Conservation (phyloP, 2,888 invertebrate species). For the Xylophagus ater region DNA sequence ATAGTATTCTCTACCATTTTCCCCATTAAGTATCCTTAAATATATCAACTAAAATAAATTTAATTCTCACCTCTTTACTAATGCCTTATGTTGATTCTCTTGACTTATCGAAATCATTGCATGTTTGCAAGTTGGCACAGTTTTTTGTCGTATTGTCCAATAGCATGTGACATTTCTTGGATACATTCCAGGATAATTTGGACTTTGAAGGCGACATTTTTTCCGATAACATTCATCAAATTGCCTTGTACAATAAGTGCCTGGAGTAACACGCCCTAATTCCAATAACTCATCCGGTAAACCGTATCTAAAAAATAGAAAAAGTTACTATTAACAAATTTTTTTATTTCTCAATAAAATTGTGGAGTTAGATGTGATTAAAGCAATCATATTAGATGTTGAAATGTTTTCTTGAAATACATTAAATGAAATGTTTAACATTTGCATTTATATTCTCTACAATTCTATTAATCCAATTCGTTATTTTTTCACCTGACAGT, state of each 20-base stretch:
- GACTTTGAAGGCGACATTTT: constrained; percentile 76
- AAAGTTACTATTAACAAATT: constrained; percentile 1
- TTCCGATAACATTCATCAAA: constrained; percentile 78
- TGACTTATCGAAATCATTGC: constrained; percentile 81
- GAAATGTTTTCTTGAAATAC: too few relatives aligned
- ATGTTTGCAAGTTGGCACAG: constrained; percentile 78
- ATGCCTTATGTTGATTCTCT: constrained; percentile 51
- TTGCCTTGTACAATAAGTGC: constrained; percentile 72
- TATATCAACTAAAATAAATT: not conserved
- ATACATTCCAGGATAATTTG: constrained; percentile 79
- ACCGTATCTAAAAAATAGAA: constrained; percentile 53
- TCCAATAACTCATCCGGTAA: constrained; percentile 65
- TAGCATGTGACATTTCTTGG: constrained; percentile 80
- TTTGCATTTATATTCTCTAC: too few relatives aligned
- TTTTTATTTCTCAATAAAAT: not conserved
- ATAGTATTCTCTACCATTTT: too few relatives aligned
- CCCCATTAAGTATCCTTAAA: too few relatives aligned
- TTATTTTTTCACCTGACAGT: constrained; percentile 49
- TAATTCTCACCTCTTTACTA: constrained; percentile 32
- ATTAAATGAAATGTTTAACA: too few relatives aligned
- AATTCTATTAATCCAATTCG: constrained; percentile 7
- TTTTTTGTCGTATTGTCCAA: constrained; percentile 75
- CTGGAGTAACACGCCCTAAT: constrained; percentile 73
- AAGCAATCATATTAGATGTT: too few relatives aligned
- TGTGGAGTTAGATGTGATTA: too few relatives aligned